Percentiles rank a stretch among this genome's conserved stretches.
Evolutionary conservation across 2,113 vertebrate species (phyloP).

Genomic region (Bubalus kerabau): DNA sequence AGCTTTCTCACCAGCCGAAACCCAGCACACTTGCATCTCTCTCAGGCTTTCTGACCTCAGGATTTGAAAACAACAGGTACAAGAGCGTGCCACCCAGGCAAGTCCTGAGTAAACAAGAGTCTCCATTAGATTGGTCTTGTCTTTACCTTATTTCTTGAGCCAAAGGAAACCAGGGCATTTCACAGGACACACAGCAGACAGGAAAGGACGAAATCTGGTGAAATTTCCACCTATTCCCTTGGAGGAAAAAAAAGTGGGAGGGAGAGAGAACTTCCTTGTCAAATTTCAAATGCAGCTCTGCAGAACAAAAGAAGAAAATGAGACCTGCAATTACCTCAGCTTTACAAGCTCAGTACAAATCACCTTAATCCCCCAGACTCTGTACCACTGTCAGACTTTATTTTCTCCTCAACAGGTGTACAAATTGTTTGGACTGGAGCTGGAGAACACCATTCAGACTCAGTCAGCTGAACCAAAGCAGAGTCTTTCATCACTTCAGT

Average conservation of each 20-base stretch:
- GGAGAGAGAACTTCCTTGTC: neutral
- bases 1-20: neutral
- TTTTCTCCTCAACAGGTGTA: conserved; percentile 65
- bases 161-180: neutral
- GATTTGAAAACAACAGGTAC: neutral
- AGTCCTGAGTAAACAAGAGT: neutral
- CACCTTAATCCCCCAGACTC: conserved; percentile 62
- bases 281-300: conserved; percentile 41
- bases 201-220: neutral
- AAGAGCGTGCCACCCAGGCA: neutral
- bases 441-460: neutral
- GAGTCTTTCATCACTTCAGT: neutral
- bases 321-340: conserved; percentile 61
- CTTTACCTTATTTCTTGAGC: neutral
- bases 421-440: conserved; percentile 47
- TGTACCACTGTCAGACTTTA: conserved; percentile 55
- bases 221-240: neutral
- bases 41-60: neutral
- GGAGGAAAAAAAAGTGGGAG: neutral
- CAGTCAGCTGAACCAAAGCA: neutral
- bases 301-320: conserved; percentile 46
- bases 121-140: fast-evolving
- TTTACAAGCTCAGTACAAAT: conserved; percentile 65
- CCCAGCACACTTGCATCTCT: neutral
- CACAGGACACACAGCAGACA: neutral